Conservation (phyloP, 2,797 vertebrate genomes). For the Etheostoma nigrum region DNA sequence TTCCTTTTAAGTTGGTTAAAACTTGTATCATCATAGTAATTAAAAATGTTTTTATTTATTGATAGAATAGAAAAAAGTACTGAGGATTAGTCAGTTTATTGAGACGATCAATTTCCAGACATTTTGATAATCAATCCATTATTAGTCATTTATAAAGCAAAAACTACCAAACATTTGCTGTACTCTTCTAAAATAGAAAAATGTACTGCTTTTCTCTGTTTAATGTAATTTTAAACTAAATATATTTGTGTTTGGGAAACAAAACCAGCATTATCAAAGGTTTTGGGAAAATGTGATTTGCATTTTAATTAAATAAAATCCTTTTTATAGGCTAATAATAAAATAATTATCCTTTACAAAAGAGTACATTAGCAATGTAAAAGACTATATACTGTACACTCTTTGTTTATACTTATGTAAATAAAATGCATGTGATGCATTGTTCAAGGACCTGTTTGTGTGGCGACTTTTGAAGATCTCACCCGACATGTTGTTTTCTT, state of each 20-base stretch:
- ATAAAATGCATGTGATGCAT: neutral
- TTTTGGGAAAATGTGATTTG: too few species aligned
- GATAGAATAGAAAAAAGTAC: neutral
- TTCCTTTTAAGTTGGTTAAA: too few species aligned
- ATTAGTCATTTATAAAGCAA: neutral
- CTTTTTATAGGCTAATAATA: too few species aligned
- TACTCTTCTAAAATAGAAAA: neutral
- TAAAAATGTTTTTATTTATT: neutral
- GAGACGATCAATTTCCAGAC: neutral
- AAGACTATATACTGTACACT: neutral
- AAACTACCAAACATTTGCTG: neutral
- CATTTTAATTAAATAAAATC: too few species aligned
- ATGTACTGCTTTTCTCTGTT: neutral
- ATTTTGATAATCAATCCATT: neutral
- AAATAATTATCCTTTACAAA: neutral
- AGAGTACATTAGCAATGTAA: neutral
- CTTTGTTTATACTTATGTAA: neutral
- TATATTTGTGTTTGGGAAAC: neutral
- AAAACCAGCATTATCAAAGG: neutral
- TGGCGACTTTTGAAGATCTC: neutral
- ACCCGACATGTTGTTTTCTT: neutral
- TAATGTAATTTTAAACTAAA: neutral
- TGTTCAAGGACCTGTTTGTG: constrained; percentile 26
- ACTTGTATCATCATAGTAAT: neutral
- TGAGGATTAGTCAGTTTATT: neutral